These are phyloP conservation scores for Uropetala carovei DNA, from an alignment of 2,888 invertebrate species.

Conservation along the genomic window DNA sequence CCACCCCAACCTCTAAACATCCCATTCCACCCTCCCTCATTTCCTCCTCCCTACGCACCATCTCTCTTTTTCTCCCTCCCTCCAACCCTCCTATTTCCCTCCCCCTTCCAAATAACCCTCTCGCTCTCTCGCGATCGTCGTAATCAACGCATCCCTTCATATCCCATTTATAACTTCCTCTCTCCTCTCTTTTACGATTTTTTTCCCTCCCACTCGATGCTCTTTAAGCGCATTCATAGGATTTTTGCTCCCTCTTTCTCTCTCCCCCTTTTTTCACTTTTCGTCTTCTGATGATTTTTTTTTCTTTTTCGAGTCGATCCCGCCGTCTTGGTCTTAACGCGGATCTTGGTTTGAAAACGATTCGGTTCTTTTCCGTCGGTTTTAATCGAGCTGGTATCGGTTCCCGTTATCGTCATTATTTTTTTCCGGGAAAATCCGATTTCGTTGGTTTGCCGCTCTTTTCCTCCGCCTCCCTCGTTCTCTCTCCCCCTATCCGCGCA, in stretches of 20 bases:
- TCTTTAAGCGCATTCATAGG: background rate
- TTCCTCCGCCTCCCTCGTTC: background rate
- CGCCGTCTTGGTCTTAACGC: too few relatives aligned
- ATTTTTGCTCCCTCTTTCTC: background rate
- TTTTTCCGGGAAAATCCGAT: slow-evolving; percentile 2
- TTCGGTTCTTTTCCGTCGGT: background rate
- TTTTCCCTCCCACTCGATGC: background rate
- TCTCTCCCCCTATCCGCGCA: background rate
- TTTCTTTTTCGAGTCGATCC: background rate
- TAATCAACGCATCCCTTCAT: slow-evolving; percentile 50
- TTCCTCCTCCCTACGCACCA: slow-evolving; percentile 19
- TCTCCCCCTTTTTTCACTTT: background rate
- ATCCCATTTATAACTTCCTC: slow-evolving; percentile 47
- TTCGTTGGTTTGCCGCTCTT: background rate
- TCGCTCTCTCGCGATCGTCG: background rate
- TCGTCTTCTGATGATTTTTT: background rate
- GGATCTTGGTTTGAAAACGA: background rate
- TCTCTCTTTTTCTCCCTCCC: slow-evolving; percentile 19
- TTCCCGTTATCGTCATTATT: background rate
- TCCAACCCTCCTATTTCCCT: slow-evolving; percentile 26
- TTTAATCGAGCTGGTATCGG: slow-evolving; percentile 13
- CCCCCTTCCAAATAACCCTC: slow-evolving; percentile 37
- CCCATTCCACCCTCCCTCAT: background rate
- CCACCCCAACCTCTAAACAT: background rate
- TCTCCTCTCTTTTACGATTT: background rate